Evolutionary conservation across 37 sponge, comb jelly and placozoan species (phyloP).

Genomic region (Sycon ciliatum): DNA sequence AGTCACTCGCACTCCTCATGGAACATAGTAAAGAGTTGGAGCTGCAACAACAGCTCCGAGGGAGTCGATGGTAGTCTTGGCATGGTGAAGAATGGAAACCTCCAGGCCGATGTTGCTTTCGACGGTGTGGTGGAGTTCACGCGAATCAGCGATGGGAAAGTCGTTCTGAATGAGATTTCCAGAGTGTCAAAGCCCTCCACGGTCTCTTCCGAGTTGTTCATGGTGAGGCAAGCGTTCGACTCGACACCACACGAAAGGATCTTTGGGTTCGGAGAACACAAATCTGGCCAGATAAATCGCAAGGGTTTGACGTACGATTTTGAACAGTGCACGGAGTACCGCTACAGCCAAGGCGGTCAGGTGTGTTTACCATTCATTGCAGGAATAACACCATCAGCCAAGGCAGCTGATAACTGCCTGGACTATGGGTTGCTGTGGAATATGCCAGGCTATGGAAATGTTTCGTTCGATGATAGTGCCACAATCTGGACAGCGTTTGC

Average conservation of each 20-base stretch:
- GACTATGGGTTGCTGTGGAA: not conserved
- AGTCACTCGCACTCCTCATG: no score
- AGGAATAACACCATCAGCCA: no score
- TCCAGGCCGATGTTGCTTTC: not conserved
- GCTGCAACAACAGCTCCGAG: no score
- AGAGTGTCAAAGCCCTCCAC: not conserved
- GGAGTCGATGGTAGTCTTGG: no score
- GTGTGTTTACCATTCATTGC: not conserved
- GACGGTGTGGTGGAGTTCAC: not conserved
- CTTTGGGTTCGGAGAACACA: not conserved
- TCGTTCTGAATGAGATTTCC: not conserved
- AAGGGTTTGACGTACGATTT: not conserved
- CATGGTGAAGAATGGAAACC: not conserved
- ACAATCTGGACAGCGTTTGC: not conserved
- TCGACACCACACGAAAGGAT: not conserved
- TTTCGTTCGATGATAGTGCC: not conserved
- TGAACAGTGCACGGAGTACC: not conserved
- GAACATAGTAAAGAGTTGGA: no score
- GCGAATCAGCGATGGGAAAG: not conserved
- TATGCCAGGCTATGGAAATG: not conserved
- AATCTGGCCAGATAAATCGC: not conserved
- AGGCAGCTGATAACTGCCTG: not conserved
- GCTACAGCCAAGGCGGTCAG: not conserved
- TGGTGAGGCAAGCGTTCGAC: not conserved
- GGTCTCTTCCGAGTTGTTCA: not conserved